phyloP scores from a whole-genome alignment of 2,888 invertebrate genomes.

The Diarsia dahlii region DNA sequence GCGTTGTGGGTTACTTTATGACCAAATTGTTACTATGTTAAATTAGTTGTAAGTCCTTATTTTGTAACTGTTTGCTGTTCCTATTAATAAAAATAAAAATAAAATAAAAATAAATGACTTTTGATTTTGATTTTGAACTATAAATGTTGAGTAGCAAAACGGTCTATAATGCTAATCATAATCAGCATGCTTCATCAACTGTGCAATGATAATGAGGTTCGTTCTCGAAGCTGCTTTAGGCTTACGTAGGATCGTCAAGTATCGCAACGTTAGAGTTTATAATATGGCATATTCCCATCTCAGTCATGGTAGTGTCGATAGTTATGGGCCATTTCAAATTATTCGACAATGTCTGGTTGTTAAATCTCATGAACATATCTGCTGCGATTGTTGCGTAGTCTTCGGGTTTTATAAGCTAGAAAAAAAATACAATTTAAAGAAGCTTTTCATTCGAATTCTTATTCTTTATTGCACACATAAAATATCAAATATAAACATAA shows the following conservation, averaged over 20 bases:
- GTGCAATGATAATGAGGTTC: conserved; percentile 3
- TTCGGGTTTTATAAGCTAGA: conserved; percentile 75
- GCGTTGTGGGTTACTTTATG: no score
- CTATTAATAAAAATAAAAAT: no score
- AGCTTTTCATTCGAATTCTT: neutral
- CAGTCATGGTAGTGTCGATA: conserved; percentile 91
- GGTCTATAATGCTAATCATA: neutral
- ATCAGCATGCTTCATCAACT: conserved; percentile 13
- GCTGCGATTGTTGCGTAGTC: conserved; percentile 79
- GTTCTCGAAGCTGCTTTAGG: conserved; percentile 68
- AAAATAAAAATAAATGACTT: no score
- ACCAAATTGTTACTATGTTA: no score
- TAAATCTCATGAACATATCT: conserved; percentile 75
- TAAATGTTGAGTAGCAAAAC: neutral
- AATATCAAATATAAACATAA: no score
- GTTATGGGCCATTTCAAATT: conserved; percentile 81
- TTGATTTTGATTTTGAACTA: no score
- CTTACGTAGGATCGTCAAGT: conserved; percentile 90
- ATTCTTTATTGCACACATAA: no score
- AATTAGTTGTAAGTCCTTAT: no score
- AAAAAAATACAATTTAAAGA: neutral
- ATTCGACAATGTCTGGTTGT: conserved; percentile 74
- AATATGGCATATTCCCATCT: conserved; percentile 93
- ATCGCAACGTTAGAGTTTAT: conserved; percentile 92
- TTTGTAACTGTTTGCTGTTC: no score